phyloP scores from a whole-genome alignment of 2,888 invertebrate species.

The Nyleta sp. region DNA sequence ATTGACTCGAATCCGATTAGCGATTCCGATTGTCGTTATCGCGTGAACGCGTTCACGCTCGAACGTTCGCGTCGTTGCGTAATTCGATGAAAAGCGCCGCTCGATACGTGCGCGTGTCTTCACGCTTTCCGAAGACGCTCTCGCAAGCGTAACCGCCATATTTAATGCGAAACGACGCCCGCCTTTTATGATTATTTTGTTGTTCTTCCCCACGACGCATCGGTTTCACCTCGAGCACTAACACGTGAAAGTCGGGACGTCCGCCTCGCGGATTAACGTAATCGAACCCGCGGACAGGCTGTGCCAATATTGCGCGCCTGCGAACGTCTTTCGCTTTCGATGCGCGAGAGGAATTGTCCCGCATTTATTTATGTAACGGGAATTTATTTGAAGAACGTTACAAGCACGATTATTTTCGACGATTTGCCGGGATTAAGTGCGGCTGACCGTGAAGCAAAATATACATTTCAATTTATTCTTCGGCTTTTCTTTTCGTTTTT shows the following conservation, averaged over 20 bases:
- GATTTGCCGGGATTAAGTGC: not conserved
- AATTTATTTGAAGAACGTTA: slow-evolving; percentile 8
- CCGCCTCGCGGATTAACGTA: slow-evolving; percentile 63
- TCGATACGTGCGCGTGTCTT: slow-evolving; percentile 69
- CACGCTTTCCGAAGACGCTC: slow-evolving; percentile 80
- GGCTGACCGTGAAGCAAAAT: slow-evolving; percentile 10
- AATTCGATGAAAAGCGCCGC: slow-evolving; percentile 66
- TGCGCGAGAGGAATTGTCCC: slow-evolving; percentile 1
- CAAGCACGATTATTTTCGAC: slow-evolving; percentile 18
- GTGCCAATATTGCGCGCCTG: slow-evolving; percentile 15
- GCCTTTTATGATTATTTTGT: slow-evolving; percentile 48
- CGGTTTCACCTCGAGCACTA: slow-evolving; percentile 70
- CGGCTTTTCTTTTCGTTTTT: too few relatives aligned
- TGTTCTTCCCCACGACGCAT: slow-evolving; percentile 40
- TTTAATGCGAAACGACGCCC: slow-evolving; percentile 60
- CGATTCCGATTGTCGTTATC: slow-evolving; percentile 43
- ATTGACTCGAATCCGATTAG: slow-evolving; percentile 45
- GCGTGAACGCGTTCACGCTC: slow-evolving; percentile 58
- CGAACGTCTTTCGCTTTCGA: slow-evolving; percentile 36
- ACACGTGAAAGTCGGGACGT: slow-evolving; percentile 74
- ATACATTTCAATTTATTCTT: not conserved
- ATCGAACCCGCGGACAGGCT: slow-evolving; percentile 42
- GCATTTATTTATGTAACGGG: slow-evolving; percentile 26
- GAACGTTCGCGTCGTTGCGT: slow-evolving; percentile 68
- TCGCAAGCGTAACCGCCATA: slow-evolving; percentile 74